Percentiles rank a stretch among this genome's conserved stretches.
These are phyloP conservation scores for Crotalus viridis DNA, from an alignment of 2,113 vertebrate genomes.

Conservation along the genomic window DNA sequence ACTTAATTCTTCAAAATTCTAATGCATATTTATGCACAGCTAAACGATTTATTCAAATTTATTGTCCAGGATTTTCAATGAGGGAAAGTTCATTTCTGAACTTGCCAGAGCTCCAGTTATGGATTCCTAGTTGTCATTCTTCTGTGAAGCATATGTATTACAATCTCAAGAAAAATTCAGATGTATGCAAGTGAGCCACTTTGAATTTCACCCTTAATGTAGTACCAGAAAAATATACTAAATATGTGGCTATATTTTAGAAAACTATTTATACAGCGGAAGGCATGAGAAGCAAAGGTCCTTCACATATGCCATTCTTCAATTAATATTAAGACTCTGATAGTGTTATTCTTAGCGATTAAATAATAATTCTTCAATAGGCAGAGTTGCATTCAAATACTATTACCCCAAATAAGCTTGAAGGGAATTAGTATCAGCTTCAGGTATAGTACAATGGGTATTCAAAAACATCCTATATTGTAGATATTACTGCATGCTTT, in stretches of 20 bases:
- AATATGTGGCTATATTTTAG: not conserved
- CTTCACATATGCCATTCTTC: not conserved
- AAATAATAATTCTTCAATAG: not conserved
- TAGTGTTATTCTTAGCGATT: not conserved
- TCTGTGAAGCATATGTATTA: not conserved
- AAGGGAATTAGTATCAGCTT: not conserved
- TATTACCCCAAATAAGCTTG: not conserved
- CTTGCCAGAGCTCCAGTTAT: not conserved
- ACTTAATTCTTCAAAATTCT: not conserved
- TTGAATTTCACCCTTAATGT: not conserved
- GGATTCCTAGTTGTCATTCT: not conserved
- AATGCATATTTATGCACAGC: not conserved
- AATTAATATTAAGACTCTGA: not conserved
- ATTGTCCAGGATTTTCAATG: not conserved
- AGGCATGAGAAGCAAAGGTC: not conserved
- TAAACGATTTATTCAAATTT: not conserved
- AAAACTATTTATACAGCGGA: not conserved
- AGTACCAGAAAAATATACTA: not conserved
- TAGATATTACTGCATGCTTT: not conserved
- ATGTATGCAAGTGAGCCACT: not conserved
- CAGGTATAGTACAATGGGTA: not conserved
- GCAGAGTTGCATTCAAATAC: not conserved
- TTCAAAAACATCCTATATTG: not conserved
- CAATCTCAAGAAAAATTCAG: not conserved
- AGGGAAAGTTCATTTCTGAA: not conserved